Base-by-base conservation (phyloP, 2,888 invertebrate species). In the Opisthograptis luteolata region DNA sequence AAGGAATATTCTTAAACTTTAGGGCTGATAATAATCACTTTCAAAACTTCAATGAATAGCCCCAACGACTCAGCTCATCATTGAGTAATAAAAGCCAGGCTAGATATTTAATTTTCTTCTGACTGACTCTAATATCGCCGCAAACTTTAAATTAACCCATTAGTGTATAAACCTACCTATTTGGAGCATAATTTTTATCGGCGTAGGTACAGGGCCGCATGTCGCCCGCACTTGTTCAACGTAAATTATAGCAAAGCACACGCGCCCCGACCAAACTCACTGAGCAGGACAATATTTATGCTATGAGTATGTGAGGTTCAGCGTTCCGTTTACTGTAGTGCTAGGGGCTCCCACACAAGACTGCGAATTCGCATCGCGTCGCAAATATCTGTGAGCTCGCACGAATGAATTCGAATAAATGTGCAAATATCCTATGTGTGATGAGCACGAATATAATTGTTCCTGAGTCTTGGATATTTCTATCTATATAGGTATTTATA, bases 221-320 rank as follows among this genome's bases (percentile, higher is more conserved):
- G 87, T 87, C 88, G 76, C 61, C 69, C 72, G 76, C 87, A 87
- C 84, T 84, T 84, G 87, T 72, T 74, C 73, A 72, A 66, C 76
- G 74, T 84, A 82, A 87, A 82, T 81, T 85, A 87, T 85, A 74
- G 77, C 57, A 70, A 64, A 67, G 67, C 62, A 65, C 82, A 80
- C 78, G 77, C 76, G 78, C 66, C 71, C 73, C 68, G 62, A 36
- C 79, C 81, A 71, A 84, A 84, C 83, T 87, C 24, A 5, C 15
- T 14, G 32, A 15, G 14, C 34, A n/a, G n/a, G n/a, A n/a, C n/a
- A n/a, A n/a, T n/a, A 14, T 36, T 9, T 1, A 9, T 28, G 19
- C 1, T 9, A 10, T 20, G 44, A 51, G 50, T 45, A 25, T 6
- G 2, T 27, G 0, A 42, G 25, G n/a, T 36, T 10, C 0, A 25